Base-by-base conservation (phyloP, 2,797 vertebrate genomes). In the Sphaeramia orbicularis region DNA sequence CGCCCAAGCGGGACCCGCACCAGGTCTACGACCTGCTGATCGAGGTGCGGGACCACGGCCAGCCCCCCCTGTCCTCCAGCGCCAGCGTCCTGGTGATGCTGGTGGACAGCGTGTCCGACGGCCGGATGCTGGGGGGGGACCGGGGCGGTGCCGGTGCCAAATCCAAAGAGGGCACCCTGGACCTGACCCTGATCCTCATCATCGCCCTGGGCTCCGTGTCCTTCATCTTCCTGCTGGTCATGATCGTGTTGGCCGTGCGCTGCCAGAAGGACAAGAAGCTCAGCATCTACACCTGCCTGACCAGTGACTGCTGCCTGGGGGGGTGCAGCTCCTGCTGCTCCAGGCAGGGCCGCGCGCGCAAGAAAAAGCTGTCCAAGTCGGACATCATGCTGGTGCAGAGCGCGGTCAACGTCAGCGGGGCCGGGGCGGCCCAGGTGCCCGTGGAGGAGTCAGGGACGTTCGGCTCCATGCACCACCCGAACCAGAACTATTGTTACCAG, bases 321-420 rank as follows among this genome's bases (percentile, higher is more conserved):
- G 87, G 95, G 84, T 96, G 97, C 88, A 94, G 95, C 78, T 93
- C 96, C 35, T 97, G 96, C 58, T 98, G 97, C 66, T 95, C 96
- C 4, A 92, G 96, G 16, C 96, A 97, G 73, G 94, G 92, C 63
- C 88, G 97, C 18, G 95, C 95, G 11, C 94, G 96, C 76, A 98
- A 98, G 91, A 99, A 99, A 85, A 99, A 99, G 82, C 96, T 99
- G 82, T 99, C 96, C 93, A 99, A 99, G 90, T 97, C 97, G 9
- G 97, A 98, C 91, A 99, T 99, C 85, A 99, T 98, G 97, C 89
- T 99, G 80, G 97, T 99, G 57, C 97, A 98, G 86, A 99, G 97
- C 82, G 91, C 95, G 2, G 95, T 92, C 1, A 92, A 94, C 30
- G 88, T 92, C 68, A 94, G 92, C 16, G 96, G 94, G 13, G 85